phyloP scores from a whole-genome alignment of 2,113 vertebrate genomes.

The Rhipidura dahli region DNA sequence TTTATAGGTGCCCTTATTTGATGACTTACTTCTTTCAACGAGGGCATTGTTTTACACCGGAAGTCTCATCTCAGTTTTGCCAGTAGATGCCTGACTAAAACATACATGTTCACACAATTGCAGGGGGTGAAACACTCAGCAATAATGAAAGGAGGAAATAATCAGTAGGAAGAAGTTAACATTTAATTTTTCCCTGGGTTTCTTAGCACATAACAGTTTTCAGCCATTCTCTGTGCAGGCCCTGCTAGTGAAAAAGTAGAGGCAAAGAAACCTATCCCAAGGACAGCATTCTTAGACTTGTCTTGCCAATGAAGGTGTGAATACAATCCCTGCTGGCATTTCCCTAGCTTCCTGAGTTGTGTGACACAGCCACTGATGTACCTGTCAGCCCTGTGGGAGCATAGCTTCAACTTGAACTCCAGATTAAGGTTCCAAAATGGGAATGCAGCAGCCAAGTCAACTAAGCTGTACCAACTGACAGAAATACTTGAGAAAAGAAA shows the following conservation, averaged over 20 bases:
- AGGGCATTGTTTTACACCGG: neutral
- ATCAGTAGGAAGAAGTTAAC: neutral
- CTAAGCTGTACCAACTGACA: neutral
- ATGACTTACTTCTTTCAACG: neutral
- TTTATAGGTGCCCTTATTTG: constrained; percentile 12
- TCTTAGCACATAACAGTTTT: neutral
- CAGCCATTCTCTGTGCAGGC: neutral
- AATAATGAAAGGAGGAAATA: neutral
- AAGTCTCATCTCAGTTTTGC: neutral
- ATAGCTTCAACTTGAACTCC: neutral
- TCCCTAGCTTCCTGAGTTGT: neutral
- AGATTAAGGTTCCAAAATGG: neutral
- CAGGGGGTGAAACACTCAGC: neutral
- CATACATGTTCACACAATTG: neutral
- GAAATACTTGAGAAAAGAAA: neutral
- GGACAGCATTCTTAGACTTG: neutral
- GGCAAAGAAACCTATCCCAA: neutral
- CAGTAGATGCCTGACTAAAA: neutral
- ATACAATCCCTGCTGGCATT: neutral
- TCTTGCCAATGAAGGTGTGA: neutral
- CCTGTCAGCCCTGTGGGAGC: neutral
- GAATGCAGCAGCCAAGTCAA: neutral
- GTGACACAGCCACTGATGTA: neutral
- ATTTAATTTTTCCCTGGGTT: neutral
- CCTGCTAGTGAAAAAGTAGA: neutral